phyloP scores from a whole-genome alignment of 2,113 vertebrate genomes.

The Aptenodytes forsteri region DNA sequence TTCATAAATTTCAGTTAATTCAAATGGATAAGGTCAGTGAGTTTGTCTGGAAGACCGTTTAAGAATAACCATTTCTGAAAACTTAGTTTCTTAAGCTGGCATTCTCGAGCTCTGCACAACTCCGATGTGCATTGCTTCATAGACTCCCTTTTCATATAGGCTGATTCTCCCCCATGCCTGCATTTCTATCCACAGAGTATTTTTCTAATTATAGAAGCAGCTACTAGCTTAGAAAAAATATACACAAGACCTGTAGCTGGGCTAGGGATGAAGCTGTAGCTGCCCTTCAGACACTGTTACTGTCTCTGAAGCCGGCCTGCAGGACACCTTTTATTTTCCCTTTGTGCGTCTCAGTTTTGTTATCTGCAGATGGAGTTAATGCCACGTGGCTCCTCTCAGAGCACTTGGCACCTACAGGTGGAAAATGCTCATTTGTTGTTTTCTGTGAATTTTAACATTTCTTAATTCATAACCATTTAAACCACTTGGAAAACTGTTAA shows the following conservation, averaged over 20 bases:
- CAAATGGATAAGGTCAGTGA: not conserved
- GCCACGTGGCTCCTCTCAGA: fast-evolving
- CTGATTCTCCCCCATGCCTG: not conserved
- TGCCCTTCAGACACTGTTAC: not conserved
- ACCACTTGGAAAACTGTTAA: not conserved
- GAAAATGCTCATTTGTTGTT: not conserved
- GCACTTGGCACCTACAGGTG: not conserved
- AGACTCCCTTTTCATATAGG: not conserved
- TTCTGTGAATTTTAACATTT: slow-evolving; percentile 22
- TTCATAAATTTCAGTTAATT: not conserved
- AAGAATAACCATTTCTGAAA: not conserved
- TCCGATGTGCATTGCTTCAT: fast-evolving
- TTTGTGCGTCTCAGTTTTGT: not conserved
- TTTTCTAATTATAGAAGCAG: not conserved
- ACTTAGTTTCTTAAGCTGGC: not conserved
- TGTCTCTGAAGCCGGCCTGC: not conserved
- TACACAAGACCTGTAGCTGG: not conserved
- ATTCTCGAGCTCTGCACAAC: not conserved
- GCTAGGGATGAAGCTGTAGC: not conserved
- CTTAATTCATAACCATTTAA: slow-evolving; percentile 7
- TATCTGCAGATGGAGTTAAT: not conserved
- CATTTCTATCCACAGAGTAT: not conserved
- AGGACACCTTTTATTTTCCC: not conserved
- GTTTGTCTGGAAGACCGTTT: not conserved
- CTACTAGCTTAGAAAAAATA: not conserved